These are phyloP conservation scores for Lichenostomus cassidix DNA, from an alignment of 2,113 vertebrate genomes.

Conservation along the genomic window DNA sequence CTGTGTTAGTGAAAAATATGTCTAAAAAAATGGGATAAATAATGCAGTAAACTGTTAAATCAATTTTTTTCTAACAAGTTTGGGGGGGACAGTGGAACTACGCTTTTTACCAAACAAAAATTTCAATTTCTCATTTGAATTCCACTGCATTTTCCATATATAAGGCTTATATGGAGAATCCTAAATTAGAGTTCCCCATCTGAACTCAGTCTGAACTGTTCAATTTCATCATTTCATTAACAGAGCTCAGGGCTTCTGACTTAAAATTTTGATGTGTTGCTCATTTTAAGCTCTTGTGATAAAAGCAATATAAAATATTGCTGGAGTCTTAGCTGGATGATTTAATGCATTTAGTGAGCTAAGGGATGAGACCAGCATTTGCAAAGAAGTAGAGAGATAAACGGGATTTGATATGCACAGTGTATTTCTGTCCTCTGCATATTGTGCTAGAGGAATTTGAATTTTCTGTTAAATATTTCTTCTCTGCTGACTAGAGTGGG, in stretches of 20 bases:
- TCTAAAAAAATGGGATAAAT: not conserved
- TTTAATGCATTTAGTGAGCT: slow-evolving; percentile 16
- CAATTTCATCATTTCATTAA: slow-evolving; percentile 22
- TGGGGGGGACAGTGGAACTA: not conserved
- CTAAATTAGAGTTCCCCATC: not conserved
- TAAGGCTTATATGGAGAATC: not conserved
- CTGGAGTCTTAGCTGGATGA: slow-evolving; percentile 7
- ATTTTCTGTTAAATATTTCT: not conserved
- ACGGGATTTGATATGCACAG: not conserved
- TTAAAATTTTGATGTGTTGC: not conserved
- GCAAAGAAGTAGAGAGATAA: not conserved
- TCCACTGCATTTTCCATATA: not conserved
- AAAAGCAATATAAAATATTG: slow-evolving; percentile 27
- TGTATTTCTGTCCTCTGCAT: not conserved
- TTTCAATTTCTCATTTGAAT: not conserved
- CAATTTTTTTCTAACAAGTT: not conserved
- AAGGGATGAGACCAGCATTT: not conserved
- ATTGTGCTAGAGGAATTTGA: not conserved
- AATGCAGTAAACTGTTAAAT: not conserved
- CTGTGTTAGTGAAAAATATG: not conserved
- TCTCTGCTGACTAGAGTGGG: not conserved
- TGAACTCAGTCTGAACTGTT: slow-evolving; percentile 40
- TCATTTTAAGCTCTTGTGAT: slow-evolving; percentile 26
- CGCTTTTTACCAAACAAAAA: not conserved
- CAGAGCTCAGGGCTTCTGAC: not conserved